These are phyloP conservation scores for Drosophila lowei DNA, from an alignment of 1,140 invertebrate species.

Conservation along the genomic window DNA sequence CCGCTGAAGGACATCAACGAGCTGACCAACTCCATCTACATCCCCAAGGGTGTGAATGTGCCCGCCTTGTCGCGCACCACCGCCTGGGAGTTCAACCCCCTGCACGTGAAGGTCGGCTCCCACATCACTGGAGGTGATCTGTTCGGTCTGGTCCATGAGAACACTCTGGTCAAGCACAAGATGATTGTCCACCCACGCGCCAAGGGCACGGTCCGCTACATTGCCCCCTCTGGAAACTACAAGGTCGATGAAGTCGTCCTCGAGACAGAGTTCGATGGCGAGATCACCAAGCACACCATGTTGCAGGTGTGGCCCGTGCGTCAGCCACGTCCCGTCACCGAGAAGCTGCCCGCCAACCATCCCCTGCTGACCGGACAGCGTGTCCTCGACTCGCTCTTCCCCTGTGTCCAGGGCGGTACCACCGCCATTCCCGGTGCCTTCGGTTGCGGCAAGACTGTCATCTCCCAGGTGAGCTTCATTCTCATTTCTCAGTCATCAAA, in stretches of 20 bases:
- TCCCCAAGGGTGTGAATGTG: slow-evolving; percentile 99
- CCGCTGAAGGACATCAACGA: slow-evolving; percentile 98
- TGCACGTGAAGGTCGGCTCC: slow-evolving; percentile 94
- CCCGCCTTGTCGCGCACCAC: slow-evolving; percentile 92
- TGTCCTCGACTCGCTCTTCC: slow-evolving; percentile 98
- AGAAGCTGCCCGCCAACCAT: slow-evolving; percentile 99
- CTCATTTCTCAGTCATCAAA: not conserved
- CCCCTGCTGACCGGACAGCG: slow-evolving; percentile 98
- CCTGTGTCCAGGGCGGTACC: slow-evolving; percentile 99
- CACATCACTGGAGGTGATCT: slow-evolving; percentile 99
- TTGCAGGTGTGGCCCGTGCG: slow-evolving; percentile 98
- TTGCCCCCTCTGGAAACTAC: slow-evolving; percentile 97
- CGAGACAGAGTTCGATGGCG: slow-evolving; percentile 99
- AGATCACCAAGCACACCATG: slow-evolving; percentile 95
- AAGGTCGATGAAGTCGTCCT: slow-evolving; percentile 97
- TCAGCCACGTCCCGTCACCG: slow-evolving; percentile 97
- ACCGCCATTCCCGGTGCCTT: slow-evolving; percentile 98
- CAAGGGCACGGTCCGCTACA: slow-evolving; percentile 97
- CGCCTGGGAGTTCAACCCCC: slow-evolving; percentile 97
- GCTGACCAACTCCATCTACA: slow-evolving; percentile 87
- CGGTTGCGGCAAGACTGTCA: slow-evolving; percentile 99
- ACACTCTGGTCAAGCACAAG: slow-evolving; percentile 98
- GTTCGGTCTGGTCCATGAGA: slow-evolving; percentile 98
- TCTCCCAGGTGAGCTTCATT: slow-evolving; percentile 83
- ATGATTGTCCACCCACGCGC: slow-evolving; percentile 97